These are phyloP conservation scores for Siniperca knerii DNA, from an alignment of 2,113 vertebrate species.

Conservation along the genomic window DNA sequence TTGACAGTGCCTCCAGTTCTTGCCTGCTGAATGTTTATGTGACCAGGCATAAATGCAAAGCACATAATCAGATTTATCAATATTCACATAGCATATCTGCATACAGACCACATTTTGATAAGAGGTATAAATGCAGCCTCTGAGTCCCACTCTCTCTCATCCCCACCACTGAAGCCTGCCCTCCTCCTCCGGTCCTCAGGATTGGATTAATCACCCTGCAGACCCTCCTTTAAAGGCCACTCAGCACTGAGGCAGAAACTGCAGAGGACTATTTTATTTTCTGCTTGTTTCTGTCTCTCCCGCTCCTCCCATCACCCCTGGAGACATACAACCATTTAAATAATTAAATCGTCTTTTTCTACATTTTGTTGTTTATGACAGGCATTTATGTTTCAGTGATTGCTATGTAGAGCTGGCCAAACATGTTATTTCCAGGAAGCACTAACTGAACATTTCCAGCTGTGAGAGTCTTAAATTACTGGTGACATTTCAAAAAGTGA, in stretches of 20 bases:
- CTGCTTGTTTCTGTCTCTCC: neutral
- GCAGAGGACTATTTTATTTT: slow-evolving; percentile 1
- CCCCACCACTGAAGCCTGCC: neutral
- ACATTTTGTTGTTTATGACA: slow-evolving; percentile 4
- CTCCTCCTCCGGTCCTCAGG: neutral
- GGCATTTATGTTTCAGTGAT: neutral
- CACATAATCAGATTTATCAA: neutral
- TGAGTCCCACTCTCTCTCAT: neutral
- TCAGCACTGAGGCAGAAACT: slow-evolving; percentile 15
- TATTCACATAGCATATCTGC: neutral
- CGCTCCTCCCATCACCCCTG: neutral
- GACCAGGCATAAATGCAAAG: neutral
- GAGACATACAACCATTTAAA: neutral
- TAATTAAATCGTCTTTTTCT: neutral
- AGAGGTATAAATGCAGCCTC: neutral
- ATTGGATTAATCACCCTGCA: slow-evolving; percentile 13
- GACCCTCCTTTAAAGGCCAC: slow-evolving; percentile 30
- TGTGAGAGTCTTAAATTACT: slow-evolving; percentile 15
- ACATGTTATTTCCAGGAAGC: neutral
- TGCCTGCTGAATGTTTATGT: neutral
- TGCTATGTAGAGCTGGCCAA: neutral
- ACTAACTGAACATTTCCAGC: neutral
- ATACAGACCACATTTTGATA: neutral
- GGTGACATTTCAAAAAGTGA: slow-evolving; percentile 39
- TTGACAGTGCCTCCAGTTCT: neutral